Evolutionary conservation across 2,113 vertebrate species (phyloP).

Genomic region (Ciconia stormi): DNA sequence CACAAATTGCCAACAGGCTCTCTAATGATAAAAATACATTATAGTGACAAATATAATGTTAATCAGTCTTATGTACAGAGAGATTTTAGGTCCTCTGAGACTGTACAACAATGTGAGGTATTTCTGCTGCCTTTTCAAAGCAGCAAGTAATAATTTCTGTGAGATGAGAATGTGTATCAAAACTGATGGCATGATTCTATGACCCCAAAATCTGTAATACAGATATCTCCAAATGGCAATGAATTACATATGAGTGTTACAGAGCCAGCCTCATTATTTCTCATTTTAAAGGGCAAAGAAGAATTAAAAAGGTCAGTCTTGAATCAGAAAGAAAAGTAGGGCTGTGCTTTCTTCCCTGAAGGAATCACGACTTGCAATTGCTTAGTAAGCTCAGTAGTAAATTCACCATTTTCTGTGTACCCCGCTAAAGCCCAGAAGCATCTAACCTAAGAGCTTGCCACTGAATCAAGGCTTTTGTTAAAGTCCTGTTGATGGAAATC

Average conservation of each 20-base stretch:
- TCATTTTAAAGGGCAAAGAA: not conserved
- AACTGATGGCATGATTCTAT: not conserved
- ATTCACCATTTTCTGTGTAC: not conserved
- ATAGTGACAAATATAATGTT: not conserved
- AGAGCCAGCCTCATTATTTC: not conserved
- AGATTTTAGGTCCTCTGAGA: not conserved
- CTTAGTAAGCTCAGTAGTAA: not conserved
- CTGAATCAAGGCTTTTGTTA: conserved; percentile 84
- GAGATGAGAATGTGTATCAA: not conserved
- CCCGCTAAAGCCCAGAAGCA: conserved; percentile 66
- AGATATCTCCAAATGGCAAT: not conserved
- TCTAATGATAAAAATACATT: not conserved
- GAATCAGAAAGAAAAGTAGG: not conserved
- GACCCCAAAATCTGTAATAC: not conserved
- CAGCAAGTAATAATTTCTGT: not conserved
- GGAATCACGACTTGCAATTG: not conserved
- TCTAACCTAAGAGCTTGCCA: conserved; percentile 40
- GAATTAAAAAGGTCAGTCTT: not conserved
- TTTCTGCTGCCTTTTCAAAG: not conserved
- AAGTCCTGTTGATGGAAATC: conserved; percentile 74
- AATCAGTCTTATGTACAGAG: not conserved
- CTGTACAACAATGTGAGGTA: not conserved
- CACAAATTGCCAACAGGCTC: not conserved
- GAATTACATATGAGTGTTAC: not conserved
- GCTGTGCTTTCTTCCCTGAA: not conserved